Evolutionary conservation across 2,113 vertebrate genomes (phyloP).

Genomic region (Paradisaea rubra): DNA sequence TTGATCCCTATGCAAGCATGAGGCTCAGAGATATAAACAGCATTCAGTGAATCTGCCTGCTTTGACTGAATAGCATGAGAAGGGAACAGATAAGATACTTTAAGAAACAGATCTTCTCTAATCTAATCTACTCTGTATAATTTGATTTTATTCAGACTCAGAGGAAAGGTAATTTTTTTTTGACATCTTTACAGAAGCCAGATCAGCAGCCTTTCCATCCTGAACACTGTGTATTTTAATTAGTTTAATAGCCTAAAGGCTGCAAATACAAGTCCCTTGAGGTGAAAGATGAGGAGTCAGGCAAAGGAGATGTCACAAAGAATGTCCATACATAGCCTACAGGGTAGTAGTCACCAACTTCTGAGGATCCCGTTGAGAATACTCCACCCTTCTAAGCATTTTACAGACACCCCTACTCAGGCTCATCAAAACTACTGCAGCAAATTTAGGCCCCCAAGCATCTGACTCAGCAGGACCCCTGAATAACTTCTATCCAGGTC

Average conservation of each 20-base stretch:
- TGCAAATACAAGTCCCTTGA: neutral
- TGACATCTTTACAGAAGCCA: neutral
- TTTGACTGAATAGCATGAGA: neutral
- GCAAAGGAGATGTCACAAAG: neutral
- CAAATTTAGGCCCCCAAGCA: neutral
- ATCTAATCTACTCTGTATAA: slow-evolving; percentile 41
- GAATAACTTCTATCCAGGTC: neutral
- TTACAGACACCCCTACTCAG: neutral
- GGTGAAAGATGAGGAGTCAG: neutral
- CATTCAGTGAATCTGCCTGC: neutral
- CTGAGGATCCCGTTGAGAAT: neutral
- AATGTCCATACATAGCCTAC: neutral
- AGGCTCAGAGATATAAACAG: neutral
- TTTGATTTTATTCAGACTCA: slow-evolving; percentile 50
- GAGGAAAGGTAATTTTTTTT: slow-evolving; percentile 20
- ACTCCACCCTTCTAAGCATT: neutral
- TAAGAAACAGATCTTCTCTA: slow-evolving; percentile 37
- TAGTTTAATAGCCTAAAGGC: slow-evolving; percentile 16
- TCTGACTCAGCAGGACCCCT: neutral
- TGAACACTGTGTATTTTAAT: slow-evolving; percentile 27
- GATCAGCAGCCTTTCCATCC: slow-evolving; percentile 24
- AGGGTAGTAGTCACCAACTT: neutral
- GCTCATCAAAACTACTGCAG: neutral
- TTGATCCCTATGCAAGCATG: neutral
- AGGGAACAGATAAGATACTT: slow-evolving; percentile 32